Base-by-base conservation (phyloP, 2,113 vertebrate species). In the Oreochromis spilurus region DNA sequence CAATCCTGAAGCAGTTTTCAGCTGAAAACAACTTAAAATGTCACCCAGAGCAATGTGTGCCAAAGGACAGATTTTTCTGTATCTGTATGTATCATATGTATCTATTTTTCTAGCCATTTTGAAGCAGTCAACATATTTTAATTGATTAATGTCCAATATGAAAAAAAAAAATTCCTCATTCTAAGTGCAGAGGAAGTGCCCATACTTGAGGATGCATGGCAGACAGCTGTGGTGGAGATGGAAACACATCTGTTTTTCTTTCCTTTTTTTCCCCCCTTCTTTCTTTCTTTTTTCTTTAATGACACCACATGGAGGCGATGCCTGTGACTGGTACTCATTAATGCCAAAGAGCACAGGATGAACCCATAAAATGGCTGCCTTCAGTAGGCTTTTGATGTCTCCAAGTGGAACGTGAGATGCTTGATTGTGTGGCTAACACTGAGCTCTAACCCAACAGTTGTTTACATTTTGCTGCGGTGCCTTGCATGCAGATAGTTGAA, bases 321-420 rank as follows among this genome's bases (percentile, higher is more conserved):
- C 87, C 89, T 91, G 84, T 55, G 89, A 89, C 91, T 90, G 89
- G 83, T 90, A 84, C 85, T 93, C 79, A 79, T 89, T 86, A 82
- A 91, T 91, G 93, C 91, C 94, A 92, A 93, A 92, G 87, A 85
- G 87, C 91, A 92, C 91, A 91, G 88, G 88, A 91, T 94, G 91
- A 94, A 94, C 93, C 89, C 86, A 92, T 93, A 94, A 94, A 95
- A 94, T 93, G 89, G 91, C 92, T 67, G 92, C 93, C 88, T 88
- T 83, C 85, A 84, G 84, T 79, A 9, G 85, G 85, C 91, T 90
- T 94, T 93, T 92, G 91, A 92, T 89, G 92, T 93, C 84, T 93
- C 89, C 72, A 58, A 90, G 89, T 87, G 89, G 91, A 94, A 93
- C 52, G 80, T 88, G 89, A 92, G 87, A 90, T 85, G 89, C 91